These are phyloP conservation scores for Chanos chanos DNA, from an alignment of 2,797 vertebrate species.

Conservation along the genomic window DNA sequence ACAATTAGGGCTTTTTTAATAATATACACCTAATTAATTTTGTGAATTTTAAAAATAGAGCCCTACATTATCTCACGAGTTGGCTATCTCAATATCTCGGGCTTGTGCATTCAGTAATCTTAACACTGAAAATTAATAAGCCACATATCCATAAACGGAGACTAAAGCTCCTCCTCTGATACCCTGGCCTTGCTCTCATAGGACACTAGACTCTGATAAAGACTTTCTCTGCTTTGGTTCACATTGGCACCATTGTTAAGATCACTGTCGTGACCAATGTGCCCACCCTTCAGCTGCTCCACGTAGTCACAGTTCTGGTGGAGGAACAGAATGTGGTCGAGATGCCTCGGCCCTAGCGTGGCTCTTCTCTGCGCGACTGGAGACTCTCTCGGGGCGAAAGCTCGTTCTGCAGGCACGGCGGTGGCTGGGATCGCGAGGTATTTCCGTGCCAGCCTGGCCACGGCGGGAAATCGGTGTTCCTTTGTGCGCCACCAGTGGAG, in stretches of 20 bases:
- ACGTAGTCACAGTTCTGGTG: slow-evolving; percentile 64
- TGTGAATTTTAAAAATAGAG: slow-evolving; percentile 8
- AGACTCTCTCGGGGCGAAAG: slow-evolving; percentile 50
- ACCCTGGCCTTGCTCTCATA: slow-evolving; percentile 46
- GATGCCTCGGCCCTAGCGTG: slow-evolving; percentile 52
- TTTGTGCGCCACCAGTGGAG: slow-evolving; percentile 67
- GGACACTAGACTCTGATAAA: slow-evolving; percentile 54
- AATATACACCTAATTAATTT: neutral
- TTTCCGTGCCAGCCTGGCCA: slow-evolving; percentile 58
- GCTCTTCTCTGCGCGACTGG: slow-evolving; percentile 51
- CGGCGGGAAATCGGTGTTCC: slow-evolving; percentile 62
- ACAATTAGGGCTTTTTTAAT: neutral
- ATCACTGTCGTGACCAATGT: slow-evolving; percentile 29
- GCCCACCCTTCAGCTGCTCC: slow-evolving; percentile 48
- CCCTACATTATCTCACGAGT: neutral
- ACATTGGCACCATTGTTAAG: slow-evolving; percentile 27
- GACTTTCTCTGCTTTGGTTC: slow-evolving; percentile 51
- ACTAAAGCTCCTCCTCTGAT: slow-evolving; percentile 24
- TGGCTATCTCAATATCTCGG: neutral
- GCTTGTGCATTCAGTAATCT: too few relatives aligned
- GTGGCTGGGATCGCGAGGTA: slow-evolving; percentile 64
- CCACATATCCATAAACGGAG: neutral
- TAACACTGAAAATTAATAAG: too few relatives aligned
- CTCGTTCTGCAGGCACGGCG: slow-evolving; percentile 44
- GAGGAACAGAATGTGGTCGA: slow-evolving; percentile 65